Base-by-base conservation (phyloP, 2,888 invertebrate genomes). In the Xanthorhoe spadicearia region DNA sequence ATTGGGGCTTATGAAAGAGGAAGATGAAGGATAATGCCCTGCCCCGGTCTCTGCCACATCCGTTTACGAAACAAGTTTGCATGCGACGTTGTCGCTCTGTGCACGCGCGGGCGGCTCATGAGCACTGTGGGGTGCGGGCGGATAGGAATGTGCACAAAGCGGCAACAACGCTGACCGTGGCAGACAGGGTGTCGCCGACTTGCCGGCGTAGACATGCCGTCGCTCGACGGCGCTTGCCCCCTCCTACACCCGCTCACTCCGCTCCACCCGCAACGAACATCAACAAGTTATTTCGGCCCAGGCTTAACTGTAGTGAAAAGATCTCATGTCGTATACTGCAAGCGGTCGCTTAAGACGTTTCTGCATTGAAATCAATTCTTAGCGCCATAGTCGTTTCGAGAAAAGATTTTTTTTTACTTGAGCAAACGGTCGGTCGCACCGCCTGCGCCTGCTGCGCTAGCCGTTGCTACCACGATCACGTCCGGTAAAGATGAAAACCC, bases 161-260 rank as follows among this genome's bases (percentile, higher is more conserved):
- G 96, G 94, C 96, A 96, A 95, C 96, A 89, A 73, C 85, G 96
- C 94, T 92, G 95, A 95, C 96, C 95, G 95, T 94, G 95, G 96
- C 96, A 97, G 97, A 97, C 97, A 97, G 96, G 96, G 96, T 97
- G 97, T 97, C 97, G 97, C 97, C 97, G 95, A 94, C 95, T 94
- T 94, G 95, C 94, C 94, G 95, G 94, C 94, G 96, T 95, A 95
- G 96, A 96, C 96, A 95, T 94, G 94, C 94, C 95, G 96, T 95
- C 96, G 95, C 94, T 94, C 90, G 89, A 83, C 92, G 92, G 92
- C 92, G 92, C 92, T 92, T 88, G 86, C 79, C 83, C 85, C 84
- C 87, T 77, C 81, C 80, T 80, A 68, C 78, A 81, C 88, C 86
- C 87, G 84, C 85, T 76, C 81, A 74, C 86, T 76, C 83, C 86